These are phyloP conservation scores for Muntiacus muntjak DNA, from an alignment of 2,113 vertebrate species.

Conservation along the genomic window DNA sequence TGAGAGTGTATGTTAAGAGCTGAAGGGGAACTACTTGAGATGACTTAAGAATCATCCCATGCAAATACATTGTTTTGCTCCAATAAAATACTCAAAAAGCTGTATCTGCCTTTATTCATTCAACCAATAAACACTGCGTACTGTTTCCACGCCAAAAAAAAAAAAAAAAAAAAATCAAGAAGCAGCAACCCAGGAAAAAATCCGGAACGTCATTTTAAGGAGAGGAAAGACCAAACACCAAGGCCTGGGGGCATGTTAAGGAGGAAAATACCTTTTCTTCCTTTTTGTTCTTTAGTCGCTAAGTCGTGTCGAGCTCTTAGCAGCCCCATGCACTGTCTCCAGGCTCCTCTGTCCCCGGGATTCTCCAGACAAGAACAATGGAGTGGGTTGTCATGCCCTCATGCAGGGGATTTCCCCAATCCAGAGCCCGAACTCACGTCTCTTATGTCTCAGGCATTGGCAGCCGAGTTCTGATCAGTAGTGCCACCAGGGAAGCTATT, in stretches of 20 bases:
- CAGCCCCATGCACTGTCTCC: rapidly evolving
- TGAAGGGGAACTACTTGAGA: conserved; percentile 66
- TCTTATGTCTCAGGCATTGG: background rate
- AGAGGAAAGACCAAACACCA: background rate
- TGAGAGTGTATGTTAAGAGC: conserved; percentile 73
- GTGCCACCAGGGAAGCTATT: background rate
- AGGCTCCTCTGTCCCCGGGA: background rate
- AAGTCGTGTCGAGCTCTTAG: background rate
- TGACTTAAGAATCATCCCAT: conserved; percentile 58
- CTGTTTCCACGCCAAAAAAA: background rate
- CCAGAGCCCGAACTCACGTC: rapidly evolving
- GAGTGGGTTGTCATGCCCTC: background rate
- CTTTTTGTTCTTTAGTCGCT: background rate
- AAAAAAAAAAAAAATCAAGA: too few relatives aligned
- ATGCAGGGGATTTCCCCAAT: background rate
- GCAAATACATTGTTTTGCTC: conserved; percentile 76
- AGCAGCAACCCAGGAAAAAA: background rate
- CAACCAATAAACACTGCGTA: background rate
- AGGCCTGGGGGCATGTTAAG: background rate
- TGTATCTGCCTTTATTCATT: conserved; percentile 6
- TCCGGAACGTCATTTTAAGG: background rate
- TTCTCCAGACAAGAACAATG: background rate
- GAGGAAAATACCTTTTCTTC: background rate
- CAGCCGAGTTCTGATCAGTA: background rate
- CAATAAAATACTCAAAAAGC: conserved; percentile 79